Evolutionary conservation across 2,113 vertebrate genomes (phyloP).

Genomic region (Heterocephalus glaber): DNA sequence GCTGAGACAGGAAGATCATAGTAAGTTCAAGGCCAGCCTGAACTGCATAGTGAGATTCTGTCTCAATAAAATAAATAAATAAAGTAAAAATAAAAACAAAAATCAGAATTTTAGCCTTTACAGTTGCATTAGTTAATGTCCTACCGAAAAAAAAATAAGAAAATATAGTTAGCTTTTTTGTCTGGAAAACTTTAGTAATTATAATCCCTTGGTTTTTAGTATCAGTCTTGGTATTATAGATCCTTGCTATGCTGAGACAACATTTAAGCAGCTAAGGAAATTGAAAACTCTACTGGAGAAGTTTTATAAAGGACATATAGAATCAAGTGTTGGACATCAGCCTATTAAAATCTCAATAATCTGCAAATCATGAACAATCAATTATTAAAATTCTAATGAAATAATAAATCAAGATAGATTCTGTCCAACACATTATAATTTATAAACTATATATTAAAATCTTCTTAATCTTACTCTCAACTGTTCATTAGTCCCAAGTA

Average conservation of each 20-base stretch:
- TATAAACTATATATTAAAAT: not conserved
- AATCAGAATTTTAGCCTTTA: not conserved
- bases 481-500: not conserved
- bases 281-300: not conserved
- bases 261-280: not conserved
- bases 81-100: too few species aligned
- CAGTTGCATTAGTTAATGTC: not conserved
- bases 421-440: not conserved
- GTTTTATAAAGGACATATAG: not conserved
- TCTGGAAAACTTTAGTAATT: not conserved
- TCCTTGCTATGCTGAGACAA: not conserved
- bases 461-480: not conserved
- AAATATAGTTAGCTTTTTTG: not conserved
- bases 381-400: not conserved
- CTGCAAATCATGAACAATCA: not conserved
- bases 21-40: too few species aligned
- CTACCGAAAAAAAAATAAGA: not conserved
- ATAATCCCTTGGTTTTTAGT: not conserved
- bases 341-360: constrained; percentile 3
- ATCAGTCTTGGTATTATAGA: not conserved
- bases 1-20: too few species aligned
- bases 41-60: too few species aligned
- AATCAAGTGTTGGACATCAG: not conserved
- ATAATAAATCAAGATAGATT: not conserved
- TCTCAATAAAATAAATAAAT: too few species aligned